Evolutionary conservation across 2,797 vertebrate genomes (phyloP).

Genomic region (Lagodon rhomboides): DNA sequence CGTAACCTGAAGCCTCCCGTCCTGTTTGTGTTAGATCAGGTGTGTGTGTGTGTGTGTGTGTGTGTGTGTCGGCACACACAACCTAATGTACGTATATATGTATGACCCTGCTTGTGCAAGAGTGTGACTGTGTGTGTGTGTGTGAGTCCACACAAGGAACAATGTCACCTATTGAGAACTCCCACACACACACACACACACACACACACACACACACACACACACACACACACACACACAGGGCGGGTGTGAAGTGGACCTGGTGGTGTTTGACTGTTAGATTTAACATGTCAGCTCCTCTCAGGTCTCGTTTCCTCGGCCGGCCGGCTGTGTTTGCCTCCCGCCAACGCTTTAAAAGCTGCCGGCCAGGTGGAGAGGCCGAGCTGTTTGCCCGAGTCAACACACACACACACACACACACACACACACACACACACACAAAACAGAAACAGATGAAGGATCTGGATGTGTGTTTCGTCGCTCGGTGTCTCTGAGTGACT

Average conservation of each 20-base stretch:
- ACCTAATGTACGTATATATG: not conserved
- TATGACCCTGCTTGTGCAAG: constrained; percentile 1
- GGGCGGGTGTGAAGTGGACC: constrained; percentile 29
- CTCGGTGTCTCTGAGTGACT: not conserved
- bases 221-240: constrained; percentile 31
- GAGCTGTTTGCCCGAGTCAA: constrained; percentile 40
- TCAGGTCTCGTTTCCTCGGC: constrained; percentile 66
- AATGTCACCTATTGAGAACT: constrained; percentile 53
- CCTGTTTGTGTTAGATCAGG: not conserved
- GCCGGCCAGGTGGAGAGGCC: constrained; percentile 42
- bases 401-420: constrained; percentile 35
- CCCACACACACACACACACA: constrained; percentile 28
- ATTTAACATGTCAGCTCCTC: constrained; percentile 67
- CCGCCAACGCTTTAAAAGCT: constrained; percentile 41
- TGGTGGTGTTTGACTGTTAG: constrained; percentile 71
- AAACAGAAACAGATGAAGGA: no score
- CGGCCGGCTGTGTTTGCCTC: constrained; percentile 63
- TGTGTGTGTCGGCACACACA: constrained; percentile 7
- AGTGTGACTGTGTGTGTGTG: constrained; percentile 3
- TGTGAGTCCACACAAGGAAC: constrained; percentile 36
- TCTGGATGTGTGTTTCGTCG: not conserved
- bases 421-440: not conserved
- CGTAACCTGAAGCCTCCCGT: constrained; percentile 15
- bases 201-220: constrained; percentile 16
- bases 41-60: constrained; percentile 8